Evolutionary conservation across 2,888 invertebrate genomes (phyloP).

Genomic region (Parascotia fuliginaria): DNA sequence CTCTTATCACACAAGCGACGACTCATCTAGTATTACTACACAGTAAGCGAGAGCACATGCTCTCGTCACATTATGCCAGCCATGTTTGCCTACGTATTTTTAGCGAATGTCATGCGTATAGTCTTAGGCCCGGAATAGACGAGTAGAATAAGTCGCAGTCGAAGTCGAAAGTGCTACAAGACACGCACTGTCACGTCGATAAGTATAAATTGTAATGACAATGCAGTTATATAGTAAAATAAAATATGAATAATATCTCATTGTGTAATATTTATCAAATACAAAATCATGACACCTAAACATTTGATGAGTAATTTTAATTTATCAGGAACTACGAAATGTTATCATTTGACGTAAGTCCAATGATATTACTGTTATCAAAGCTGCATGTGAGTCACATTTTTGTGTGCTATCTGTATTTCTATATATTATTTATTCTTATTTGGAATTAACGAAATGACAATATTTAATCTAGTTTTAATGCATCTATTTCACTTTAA

Average conservation of each 20-base stretch:
- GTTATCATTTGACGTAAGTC: no score
- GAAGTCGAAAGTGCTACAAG: constrained; percentile 24
- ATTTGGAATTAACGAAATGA: no score
- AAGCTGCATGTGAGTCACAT: background rate
- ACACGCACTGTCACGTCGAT: constrained; percentile 19
- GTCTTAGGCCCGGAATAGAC: constrained; percentile 34
- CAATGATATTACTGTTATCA: background rate
- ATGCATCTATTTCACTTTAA: no score
- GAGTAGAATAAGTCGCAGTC: constrained; percentile 13
- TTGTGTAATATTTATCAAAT: constrained; percentile 19
- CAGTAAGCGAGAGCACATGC: no score
- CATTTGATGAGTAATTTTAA: constrained; percentile 8
- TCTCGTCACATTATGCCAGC: constrained; percentile 40
- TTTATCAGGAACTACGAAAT: constrained; percentile 3
- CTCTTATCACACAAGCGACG: constrained; percentile 27
- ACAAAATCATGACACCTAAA: constrained; percentile 11
- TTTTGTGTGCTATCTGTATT: background rate
- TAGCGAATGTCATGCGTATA: constrained; percentile 42
- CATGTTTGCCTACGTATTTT: constrained; percentile 46
- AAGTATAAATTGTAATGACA: constrained; percentile 8
- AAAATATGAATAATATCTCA: constrained; percentile 12
- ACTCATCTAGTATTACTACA: constrained; percentile 31
- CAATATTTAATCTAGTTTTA: no score
- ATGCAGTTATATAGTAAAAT: constrained; percentile 5
- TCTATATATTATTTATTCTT: background rate